These are phyloP conservation scores for Elysia chlorotica DNA, from an alignment of 1,140 invertebrate species.

Conservation along the genomic window DNA sequence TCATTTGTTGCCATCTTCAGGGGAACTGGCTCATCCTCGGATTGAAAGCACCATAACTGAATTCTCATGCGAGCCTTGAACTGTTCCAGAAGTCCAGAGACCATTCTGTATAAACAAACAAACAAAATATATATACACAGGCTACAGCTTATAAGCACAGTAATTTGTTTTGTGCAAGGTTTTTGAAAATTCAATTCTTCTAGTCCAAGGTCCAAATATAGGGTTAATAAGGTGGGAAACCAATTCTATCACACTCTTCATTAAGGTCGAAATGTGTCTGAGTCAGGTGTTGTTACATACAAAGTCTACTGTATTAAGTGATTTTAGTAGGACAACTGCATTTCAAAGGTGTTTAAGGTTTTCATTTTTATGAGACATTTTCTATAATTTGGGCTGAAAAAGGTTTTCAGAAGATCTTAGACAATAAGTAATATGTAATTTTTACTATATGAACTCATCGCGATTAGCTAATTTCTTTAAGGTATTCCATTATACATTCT, in stretches of 20 bases:
- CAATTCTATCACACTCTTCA: background rate
- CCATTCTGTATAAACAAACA: slow-evolving; percentile 34
- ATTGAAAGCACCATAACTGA: slow-evolving; percentile 57
- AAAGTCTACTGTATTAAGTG: too few relatives aligned
- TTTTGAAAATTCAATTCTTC: background rate
- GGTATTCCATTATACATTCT: too few relatives aligned
- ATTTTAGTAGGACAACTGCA: too few relatives aligned
- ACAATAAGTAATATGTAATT: too few relatives aligned
- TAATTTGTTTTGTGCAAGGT: background rate
- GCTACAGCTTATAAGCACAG: background rate
- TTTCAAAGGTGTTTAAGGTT: too few relatives aligned
- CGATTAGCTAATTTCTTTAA: too few relatives aligned
- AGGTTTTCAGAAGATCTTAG: too few relatives aligned
- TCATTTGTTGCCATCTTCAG: background rate
- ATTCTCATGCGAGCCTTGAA: slow-evolving; percentile 57
- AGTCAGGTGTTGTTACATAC: background rate
- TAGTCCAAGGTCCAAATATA: background rate
- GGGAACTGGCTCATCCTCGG: slow-evolving; percentile 21
- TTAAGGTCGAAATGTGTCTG: background rate
- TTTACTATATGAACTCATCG: too few relatives aligned
- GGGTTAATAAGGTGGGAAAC: background rate
- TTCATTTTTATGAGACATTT: too few relatives aligned
- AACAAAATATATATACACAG: background rate
- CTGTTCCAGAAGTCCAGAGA: slow-evolving; percentile 46
- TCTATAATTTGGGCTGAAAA: too few relatives aligned